Evolutionary conservation across 2,113 vertebrate genomes (phyloP).

Genomic region (Pimephales promelas): DNA sequence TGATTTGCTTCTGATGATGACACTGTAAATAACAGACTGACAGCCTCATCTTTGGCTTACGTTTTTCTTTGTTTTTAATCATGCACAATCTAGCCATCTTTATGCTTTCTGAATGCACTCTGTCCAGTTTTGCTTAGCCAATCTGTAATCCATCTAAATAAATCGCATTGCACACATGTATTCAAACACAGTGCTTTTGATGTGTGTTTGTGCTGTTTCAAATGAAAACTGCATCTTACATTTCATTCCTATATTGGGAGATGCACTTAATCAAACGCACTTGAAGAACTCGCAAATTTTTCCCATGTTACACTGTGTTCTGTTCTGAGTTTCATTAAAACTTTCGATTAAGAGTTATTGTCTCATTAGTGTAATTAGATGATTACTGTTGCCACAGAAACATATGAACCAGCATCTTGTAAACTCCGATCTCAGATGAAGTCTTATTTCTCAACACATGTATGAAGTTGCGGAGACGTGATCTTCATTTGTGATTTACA

Average conservation of each 20-base stretch:
- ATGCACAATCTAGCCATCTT: not conserved
- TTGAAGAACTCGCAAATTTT: not conserved
- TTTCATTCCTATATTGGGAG: constrained; percentile 16
- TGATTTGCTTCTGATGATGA: not conserved
- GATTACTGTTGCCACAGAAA: constrained; percentile 36
- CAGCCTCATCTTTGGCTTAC: not conserved
- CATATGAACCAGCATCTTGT: constrained; percentile 34
- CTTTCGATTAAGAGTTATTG: constrained; percentile 19
- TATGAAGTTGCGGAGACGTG: constrained; percentile 2
- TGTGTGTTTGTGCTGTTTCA: constrained; percentile 11
- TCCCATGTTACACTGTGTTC: not conserved
- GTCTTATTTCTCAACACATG: not conserved
- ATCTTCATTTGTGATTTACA: constrained; percentile 24
- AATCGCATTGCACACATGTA: constrained; percentile 17
- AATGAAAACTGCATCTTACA: not conserved
- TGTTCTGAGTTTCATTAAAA: constrained; percentile 28
- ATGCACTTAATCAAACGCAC: not conserved
- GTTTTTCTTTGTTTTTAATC: constrained; percentile 3
- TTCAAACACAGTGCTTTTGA: constrained; percentile 15
- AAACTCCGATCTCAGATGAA: constrained; percentile 30
- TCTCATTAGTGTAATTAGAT: constrained; percentile 47
- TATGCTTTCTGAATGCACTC: not conserved
- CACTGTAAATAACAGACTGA: constrained; percentile 2
- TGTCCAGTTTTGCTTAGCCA: not conserved
- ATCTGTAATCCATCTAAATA: constrained; percentile 27